phyloP scores from a whole-genome alignment of 2,888 invertebrate genomes.

The Limnephilus marmoratus region DNA sequence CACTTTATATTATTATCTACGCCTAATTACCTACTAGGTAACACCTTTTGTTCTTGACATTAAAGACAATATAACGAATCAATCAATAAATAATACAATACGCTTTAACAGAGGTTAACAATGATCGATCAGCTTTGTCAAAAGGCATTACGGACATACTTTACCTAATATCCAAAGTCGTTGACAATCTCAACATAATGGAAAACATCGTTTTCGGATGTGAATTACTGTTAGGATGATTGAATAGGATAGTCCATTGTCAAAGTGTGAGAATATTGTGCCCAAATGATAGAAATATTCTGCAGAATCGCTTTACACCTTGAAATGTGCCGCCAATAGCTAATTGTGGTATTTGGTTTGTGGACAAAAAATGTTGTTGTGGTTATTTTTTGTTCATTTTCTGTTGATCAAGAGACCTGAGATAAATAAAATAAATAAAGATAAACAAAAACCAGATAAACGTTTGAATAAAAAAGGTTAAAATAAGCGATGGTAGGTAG shows the following conservation, averaged over 20 bases:
- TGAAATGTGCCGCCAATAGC: slow-evolving; percentile 33
- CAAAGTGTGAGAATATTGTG: neutral
- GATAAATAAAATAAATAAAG: neutral
- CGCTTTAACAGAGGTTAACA: neutral
- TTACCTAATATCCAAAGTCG: neutral
- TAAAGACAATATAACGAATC: slow-evolving; percentile 22
- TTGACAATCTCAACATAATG: slow-evolving; percentile 18
- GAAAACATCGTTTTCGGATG: neutral
- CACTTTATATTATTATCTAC: neutral
- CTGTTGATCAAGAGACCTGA: neutral
- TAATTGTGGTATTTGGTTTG: neutral
- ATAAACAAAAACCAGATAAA: neutral
- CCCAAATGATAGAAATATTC: neutral
- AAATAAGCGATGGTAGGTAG: too few species aligned
- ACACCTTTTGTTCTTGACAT: neutral
- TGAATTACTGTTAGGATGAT: slow-evolving; percentile 36
- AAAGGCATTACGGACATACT: neutral
- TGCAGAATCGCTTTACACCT: neutral
- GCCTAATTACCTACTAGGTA: neutral
- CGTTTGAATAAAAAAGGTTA: too few species aligned
- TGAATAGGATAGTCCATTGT: slow-evolving; percentile 27
- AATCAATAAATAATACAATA: slow-evolving; percentile 13
- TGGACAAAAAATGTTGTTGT: neutral
- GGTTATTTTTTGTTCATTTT: neutral
- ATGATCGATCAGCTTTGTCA: slow-evolving; percentile 27